Conservation (phyloP, 2,888 invertebrate genomes). For the Venustoraphidia nigricollis region DNA sequence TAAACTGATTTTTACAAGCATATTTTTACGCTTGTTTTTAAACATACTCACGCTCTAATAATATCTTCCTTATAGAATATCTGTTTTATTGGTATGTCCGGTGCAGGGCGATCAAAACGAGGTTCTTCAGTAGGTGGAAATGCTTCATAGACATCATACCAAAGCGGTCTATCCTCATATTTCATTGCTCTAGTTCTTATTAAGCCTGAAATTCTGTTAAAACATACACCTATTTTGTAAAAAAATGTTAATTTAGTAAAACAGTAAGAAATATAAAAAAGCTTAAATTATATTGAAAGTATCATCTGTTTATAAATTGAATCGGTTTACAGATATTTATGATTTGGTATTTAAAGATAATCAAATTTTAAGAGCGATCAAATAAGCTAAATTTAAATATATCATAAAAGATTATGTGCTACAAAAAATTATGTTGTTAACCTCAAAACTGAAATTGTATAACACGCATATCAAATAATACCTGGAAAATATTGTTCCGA, state of each 20-base stretch:
- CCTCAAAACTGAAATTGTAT: background rate
- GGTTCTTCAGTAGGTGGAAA: slow-evolving; percentile 85
- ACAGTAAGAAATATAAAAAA: no score
- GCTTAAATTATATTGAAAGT: background rate
- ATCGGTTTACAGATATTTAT: background rate
- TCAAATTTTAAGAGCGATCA: no score
- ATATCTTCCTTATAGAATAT: slow-evolving; percentile 77
- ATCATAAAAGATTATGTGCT: no score
- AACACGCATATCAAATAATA: slow-evolving; percentile 17
- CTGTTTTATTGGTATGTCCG: slow-evolving; percentile 41
- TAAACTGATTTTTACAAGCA: no score
- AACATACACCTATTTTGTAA: background rate
- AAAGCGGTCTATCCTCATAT: slow-evolving; percentile 72
- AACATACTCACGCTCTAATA: slow-evolving; percentile 59
- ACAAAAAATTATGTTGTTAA: background rate
- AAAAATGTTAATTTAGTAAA: no score
- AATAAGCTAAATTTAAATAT: no score
- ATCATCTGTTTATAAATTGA: background rate
- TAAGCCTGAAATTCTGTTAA: slow-evolving; percentile 57
- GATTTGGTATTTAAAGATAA: background rate
- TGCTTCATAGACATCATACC: slow-evolving; percentile 83
- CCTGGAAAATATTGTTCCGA: slow-evolving; percentile 58
- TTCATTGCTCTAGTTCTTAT: slow-evolving; percentile 65
- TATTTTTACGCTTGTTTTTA: background rate
- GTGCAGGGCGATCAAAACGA: slow-evolving; percentile 48